A percentile compares a stretch with the other conserved stretches of the same genome.
These are phyloP conservation scores for Cyclophora albipunctata DNA, from an alignment of 2,888 invertebrate genomes.

Conservation along the genomic window DNA sequence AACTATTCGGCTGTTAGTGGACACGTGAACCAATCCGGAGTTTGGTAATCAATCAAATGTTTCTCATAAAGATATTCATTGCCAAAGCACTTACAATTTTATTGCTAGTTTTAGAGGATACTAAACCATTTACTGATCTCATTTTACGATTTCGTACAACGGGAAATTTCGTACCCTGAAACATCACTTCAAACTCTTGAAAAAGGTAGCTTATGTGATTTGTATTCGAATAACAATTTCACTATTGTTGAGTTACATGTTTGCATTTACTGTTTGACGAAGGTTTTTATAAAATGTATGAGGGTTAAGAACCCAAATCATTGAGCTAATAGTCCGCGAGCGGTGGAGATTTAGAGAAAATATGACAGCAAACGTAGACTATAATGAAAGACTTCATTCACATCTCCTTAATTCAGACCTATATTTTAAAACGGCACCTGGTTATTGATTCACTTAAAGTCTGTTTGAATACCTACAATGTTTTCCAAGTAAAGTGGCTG, in stretches of 20 bases:
- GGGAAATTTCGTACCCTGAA: conserved; percentile 22
- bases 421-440: no score
- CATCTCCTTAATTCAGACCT: no score
- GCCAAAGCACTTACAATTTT: conserved; percentile 54
- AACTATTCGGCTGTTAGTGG: background rate
- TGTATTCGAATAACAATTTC: conserved; percentile 14
- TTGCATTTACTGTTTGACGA: conserved; percentile 1
- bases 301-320: no score
- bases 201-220: conserved; percentile 49
- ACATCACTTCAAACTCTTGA: conserved; percentile 44
- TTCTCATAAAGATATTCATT: conserved; percentile 62
- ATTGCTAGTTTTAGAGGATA: conserved; percentile 60
- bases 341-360: no score
- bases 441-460: no score
- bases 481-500: conserved; percentile 15
- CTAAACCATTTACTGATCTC: conserved; percentile 64
- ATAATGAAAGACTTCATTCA: no score
- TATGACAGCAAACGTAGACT: no score
- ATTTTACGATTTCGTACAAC: conserved; percentile 57
- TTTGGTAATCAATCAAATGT: conserved; percentile 62
- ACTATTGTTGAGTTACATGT: conserved; percentile 12
- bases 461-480: no score
- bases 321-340: no score
- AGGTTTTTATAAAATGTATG: no score
- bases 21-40: conserved; percentile 14